Evolutionary conservation across 2,113 vertebrate genomes (phyloP), one percentile per base, ranked within the genome.

Genomic region (Corydoras maculifer): DNA sequence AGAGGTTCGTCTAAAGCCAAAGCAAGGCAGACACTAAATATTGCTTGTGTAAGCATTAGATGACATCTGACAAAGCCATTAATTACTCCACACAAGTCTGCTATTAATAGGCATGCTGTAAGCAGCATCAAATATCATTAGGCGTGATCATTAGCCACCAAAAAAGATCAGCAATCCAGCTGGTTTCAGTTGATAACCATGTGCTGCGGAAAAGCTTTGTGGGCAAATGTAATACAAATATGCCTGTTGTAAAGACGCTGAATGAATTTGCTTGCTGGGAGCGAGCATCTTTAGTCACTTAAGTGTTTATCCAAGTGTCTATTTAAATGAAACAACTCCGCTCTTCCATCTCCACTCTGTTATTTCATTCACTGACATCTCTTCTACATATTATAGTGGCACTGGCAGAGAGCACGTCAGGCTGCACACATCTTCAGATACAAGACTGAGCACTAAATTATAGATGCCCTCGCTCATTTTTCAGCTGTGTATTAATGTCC

Each of bases 11-110:
- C 66, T 18, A 66, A 69, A 75, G 61, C 65, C 71, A 65, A 65
- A 73, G 77, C 74, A 72, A 8, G 61, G 63, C 67, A 70, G 68
- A 76, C 77, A 70, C 70, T 62, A 79, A 76, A 79, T 79, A 79
- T 75, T 79, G 66, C 77, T 79, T 79, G 74, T 73, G 69, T 76
- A 75, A 79, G 77, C 74, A 79, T 79, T 73, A 79, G 77, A 79
- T 79, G 74, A 70, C 74, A 79, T 70, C 58, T 73, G 77, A 79
- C 70, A 75, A 79, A 62, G 70, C 66, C 68, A 76, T 75, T 79
- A 76, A 79, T 77, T 79, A 75, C 69, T 75, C 61, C 62, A 49
- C 66, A 77, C 65, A 71, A 72, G 72, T 63, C 54, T 62, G 78
- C 75, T 77, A 77, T 77, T 79, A 75, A 79, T 77, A 79, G 69